These are phyloP conservation scores for Drosophila melanosoma DNA, from an alignment of 2,888 invertebrate genomes.

Conservation along the genomic window DNA sequence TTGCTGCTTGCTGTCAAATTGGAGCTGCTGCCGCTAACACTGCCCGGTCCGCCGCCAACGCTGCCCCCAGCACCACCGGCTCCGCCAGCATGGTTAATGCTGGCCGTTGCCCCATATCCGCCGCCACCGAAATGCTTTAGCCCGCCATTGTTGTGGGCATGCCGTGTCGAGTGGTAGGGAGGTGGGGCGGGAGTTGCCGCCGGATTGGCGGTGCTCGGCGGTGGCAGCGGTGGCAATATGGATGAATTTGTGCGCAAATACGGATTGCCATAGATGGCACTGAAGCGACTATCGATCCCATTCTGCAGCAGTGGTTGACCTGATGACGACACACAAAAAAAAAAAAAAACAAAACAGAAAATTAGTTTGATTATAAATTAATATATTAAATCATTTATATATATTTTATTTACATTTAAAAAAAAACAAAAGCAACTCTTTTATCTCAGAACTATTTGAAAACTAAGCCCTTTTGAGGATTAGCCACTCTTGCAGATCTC, in stretches of 20 bases:
- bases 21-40: constrained; percentile 87
- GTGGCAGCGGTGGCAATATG: constrained; percentile 86
- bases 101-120: constrained; percentile 33
- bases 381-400: background rate
- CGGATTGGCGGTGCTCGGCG: constrained; percentile 89
- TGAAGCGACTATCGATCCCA: constrained; percentile 88
- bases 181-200: constrained; percentile 93
- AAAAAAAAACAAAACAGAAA: background rate
- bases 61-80: constrained; percentile 46
- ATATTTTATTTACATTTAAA: background rate
- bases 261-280: constrained; percentile 95
- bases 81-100: constrained; percentile 18
- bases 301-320: constrained; percentile 85
- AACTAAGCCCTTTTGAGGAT: background rate
- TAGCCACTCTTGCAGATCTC: background rate
- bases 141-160: constrained; percentile 77
- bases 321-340: constrained; percentile 31
- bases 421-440: background rate
- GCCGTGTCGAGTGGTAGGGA: constrained; percentile 87
- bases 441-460: background rate
- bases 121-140: constrained; percentile 68
- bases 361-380: background rate
- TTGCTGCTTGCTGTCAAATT: constrained; percentile 84
- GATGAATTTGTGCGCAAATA: constrained; percentile 90
- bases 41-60: constrained; percentile 85